Evolutionary conservation across 2,888 invertebrate genomes (phyloP).

Genomic region (Pachliopta kotzebuea): DNA sequence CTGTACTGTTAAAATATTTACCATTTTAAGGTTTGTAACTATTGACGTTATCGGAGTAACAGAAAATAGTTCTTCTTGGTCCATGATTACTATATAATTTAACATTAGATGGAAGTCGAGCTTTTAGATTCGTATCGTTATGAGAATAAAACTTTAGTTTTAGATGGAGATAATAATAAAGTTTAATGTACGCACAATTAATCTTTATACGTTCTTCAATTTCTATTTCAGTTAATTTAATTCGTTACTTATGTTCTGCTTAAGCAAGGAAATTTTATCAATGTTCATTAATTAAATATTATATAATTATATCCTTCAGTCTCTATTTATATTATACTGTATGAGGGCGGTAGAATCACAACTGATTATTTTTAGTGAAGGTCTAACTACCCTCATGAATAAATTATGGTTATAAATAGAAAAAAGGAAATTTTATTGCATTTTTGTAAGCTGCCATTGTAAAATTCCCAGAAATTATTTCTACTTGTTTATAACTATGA

Average conservation of each 20-base stretch:
- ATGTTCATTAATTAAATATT: neutral
- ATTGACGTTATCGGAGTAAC: too few relatives aligned
- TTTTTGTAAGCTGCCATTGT: neutral
- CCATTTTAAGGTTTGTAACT: too few relatives aligned
- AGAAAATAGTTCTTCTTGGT: too few relatives aligned
- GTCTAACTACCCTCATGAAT: constrained; percentile 26
- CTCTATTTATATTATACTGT: neutral
- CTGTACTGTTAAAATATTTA: too few relatives aligned
- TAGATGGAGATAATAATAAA: neutral
- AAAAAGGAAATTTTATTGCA: constrained; percentile 11
- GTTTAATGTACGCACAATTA: constrained; percentile 17
- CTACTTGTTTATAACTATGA: neutral
- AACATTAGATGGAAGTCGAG: too few relatives aligned
- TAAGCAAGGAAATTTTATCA: neutral
- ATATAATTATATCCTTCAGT: neutral
- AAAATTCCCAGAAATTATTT: neutral
- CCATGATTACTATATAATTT: too few relatives aligned
- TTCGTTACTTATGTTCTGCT: neutral
- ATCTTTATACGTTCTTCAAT: constrained; percentile 6
- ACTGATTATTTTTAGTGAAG: constrained; percentile 9
- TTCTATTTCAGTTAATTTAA: neutral
- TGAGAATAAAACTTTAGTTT: too few relatives aligned
- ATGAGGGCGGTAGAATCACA: constrained; percentile 15
- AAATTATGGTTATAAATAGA: constrained; percentile 13
- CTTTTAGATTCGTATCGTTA: too few relatives aligned